phyloP scores from a whole-genome alignment of 1,140 invertebrate species.

The Rhynchophorus ferrugineus region DNA sequence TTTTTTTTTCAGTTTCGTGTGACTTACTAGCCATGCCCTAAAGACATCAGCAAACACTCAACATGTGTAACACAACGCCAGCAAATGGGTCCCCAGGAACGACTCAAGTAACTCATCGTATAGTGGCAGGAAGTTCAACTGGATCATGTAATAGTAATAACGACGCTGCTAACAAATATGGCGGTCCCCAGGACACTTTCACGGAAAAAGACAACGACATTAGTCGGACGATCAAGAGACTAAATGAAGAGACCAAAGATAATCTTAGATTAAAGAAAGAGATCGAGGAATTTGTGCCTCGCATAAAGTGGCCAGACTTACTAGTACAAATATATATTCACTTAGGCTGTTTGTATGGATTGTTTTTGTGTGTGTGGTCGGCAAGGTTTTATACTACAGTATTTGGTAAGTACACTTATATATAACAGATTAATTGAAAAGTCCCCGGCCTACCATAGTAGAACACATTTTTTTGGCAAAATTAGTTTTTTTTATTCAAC shows the following conservation, averaged over 20 bases:
- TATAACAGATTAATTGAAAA: not conserved
- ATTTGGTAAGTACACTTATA: slow-evolving; percentile 57
- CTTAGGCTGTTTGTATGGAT: slow-evolving; percentile 58
- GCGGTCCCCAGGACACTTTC: slow-evolving; percentile 5
- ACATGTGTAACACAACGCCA: not conserved
- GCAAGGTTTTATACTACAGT: slow-evolving; percentile 58
- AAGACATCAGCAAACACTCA: too few species aligned
- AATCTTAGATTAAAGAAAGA: slow-evolving; percentile 13
- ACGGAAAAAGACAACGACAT: slow-evolving; percentile 18
- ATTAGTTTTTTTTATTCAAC: too few species aligned
- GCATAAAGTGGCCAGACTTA: slow-evolving; percentile 62
- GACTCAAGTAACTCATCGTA: not conserved
- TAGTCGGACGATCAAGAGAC: slow-evolving; percentile 9
- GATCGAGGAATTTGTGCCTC: slow-evolving; percentile 48
- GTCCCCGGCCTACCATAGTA: too few species aligned
- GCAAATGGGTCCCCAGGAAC: not conserved
- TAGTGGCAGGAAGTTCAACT: too few species aligned
- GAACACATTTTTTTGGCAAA: too few species aligned
- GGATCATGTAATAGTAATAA: too few species aligned
- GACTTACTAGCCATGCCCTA: too few species aligned
- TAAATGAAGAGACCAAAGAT: slow-evolving; percentile 16
- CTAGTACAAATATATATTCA: slow-evolving; percentile 60
- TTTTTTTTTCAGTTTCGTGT: too few species aligned
- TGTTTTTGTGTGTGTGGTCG: slow-evolving; percentile 55
- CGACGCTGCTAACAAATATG: too few species aligned